These are phyloP conservation scores for Falco concolor DNA, from an alignment of 2,797 vertebrate species.

Conservation along the genomic window DNA sequence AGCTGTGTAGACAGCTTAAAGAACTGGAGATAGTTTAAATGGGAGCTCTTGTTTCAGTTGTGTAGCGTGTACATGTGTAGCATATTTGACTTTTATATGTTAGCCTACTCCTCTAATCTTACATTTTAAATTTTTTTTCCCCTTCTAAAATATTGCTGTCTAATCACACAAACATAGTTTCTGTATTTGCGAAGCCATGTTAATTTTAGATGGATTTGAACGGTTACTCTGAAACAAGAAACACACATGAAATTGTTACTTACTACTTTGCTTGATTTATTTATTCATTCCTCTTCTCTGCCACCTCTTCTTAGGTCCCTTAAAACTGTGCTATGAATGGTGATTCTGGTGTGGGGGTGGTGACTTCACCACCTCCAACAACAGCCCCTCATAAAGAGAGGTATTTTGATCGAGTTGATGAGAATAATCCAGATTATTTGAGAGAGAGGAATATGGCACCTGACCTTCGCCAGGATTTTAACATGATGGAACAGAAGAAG, in stretches of 20 bases:
- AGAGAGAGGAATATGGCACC: slow-evolving; percentile 98
- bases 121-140: background rate
- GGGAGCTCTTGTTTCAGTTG: background rate
- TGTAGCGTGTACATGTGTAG: background rate
- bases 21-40: background rate
- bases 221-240: background rate
- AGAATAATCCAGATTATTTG: slow-evolving; percentile 94
- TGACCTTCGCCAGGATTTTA: slow-evolving; percentile 96
- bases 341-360: slow-evolving; percentile 90
- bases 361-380: slow-evolving; percentile 93
- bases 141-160: background rate
- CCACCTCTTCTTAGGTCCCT: background rate
- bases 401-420: slow-evolving; percentile 95
- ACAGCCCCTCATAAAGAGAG: slow-evolving; percentile 95
- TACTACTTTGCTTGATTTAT: background rate
- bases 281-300: background rate
- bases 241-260: rapidly evolving
- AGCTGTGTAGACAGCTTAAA: background rate
- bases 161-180: background rate
- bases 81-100: background rate
- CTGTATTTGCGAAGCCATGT: background rate
- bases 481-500: slow-evolving; percentile 99
- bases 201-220: background rate
- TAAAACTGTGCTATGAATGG: slow-evolving; percentile 88
- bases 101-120: background rate